Evolutionary conservation across 2,113 vertebrate species (phyloP).

Genomic region (Takifugu flavidus): DNA sequence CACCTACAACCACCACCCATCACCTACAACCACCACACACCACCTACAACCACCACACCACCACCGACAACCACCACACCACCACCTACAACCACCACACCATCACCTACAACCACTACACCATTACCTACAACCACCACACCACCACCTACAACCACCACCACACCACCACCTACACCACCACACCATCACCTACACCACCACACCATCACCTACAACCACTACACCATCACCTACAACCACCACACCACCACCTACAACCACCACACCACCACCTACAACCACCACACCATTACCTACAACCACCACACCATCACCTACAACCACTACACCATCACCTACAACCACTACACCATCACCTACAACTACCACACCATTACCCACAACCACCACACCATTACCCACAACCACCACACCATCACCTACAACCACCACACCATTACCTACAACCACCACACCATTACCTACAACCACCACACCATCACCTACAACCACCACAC

Average conservation of each 20-base stretch:
- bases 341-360: background rate
- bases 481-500: conserved; percentile 2
- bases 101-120: background rate
- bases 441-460: background rate
- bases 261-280: conserved; percentile 23
- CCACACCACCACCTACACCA: conserved; percentile 7
- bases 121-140: conserved; percentile 8
- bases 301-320: conserved; percentile 1
- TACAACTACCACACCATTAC: background rate
- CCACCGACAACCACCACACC: background rate
- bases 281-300: background rate
- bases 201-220: background rate
- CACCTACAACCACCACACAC: conserved; percentile 5
- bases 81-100: background rate
- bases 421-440: conserved; percentile 19
- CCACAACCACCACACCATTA: conserved; percentile 9
- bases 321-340: background rate
- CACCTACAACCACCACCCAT: background rate
- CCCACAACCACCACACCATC: background rate
- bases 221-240: background rate
- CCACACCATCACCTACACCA: conserved; percentile 12
- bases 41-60: background rate
- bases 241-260: background rate
- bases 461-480: conserved; percentile 18
- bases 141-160: conserved; percentile 3